Percentiles rank a stretch among this genome's conserved stretches.
Evolutionary conservation across 2,888 invertebrate genomes (phyloP).

Genomic region (Hemaris fuciformis): DNA sequence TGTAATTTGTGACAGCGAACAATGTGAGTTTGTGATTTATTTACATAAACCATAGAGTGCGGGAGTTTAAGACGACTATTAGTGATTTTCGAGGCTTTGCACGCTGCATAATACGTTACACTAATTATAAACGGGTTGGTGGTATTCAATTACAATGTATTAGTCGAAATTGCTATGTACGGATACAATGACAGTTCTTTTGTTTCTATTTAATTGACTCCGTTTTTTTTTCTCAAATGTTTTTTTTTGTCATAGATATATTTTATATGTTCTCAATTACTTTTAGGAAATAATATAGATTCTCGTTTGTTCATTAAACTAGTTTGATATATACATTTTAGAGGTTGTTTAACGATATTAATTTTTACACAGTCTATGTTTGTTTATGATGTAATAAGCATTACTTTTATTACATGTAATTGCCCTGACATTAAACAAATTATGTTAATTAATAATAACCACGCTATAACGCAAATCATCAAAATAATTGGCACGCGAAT

Average conservation of each 20-base stretch:
- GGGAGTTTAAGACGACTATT: conserved; percentile 45
- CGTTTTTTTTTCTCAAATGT: background rate
- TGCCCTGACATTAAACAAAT: too few species aligned
- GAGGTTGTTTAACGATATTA: too few species aligned
- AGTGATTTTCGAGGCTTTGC: conserved; percentile 45
- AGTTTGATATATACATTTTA: too few species aligned
- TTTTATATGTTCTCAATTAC: background rate
- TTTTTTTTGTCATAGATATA: too few species aligned
- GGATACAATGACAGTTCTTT: background rate
- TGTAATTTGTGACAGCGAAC: conserved; percentile 68
- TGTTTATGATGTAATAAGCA: too few species aligned
- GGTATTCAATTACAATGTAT: conserved; percentile 6
- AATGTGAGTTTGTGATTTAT: conserved; percentile 65
- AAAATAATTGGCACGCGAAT: too few species aligned
- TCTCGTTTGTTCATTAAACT: too few species aligned
- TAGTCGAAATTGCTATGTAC: conserved; percentile 6
- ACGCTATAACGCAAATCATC: too few species aligned
- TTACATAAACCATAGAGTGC: conserved; percentile 65
- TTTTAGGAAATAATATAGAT: too few species aligned
- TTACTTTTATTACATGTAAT: too few species aligned
- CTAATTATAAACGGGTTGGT: conserved; percentile 39
- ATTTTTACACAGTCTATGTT: too few species aligned
- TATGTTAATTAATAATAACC: too few species aligned
- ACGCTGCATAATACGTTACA: conserved; percentile 35
- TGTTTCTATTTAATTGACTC: background rate